These are phyloP conservation scores for Lypha dubia DNA, from an alignment of 2,888 invertebrate species.

Conservation along the genomic window DNA sequence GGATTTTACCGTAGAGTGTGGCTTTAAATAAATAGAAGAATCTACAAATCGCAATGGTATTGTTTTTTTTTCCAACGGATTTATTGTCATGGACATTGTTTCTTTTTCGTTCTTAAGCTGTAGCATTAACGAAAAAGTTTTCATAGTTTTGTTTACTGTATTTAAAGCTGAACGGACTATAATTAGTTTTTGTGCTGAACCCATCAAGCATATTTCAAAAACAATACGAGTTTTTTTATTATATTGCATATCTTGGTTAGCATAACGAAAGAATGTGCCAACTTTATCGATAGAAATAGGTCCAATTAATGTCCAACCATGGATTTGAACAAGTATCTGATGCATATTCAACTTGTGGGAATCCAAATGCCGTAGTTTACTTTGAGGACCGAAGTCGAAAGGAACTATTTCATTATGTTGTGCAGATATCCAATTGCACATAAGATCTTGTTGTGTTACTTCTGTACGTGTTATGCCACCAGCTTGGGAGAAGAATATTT, in stretches of 20 bases:
- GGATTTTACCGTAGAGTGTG: slow-evolving; percentile 82
- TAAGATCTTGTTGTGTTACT: slow-evolving; percentile 77
- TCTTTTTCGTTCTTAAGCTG: slow-evolving; percentile 83
- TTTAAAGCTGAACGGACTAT: slow-evolving; percentile 95
- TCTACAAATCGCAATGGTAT: slow-evolving; percentile 91
- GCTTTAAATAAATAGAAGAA: slow-evolving; percentile 90
- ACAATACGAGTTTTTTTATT: slow-evolving; percentile 90
- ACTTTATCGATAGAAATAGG: slow-evolving; percentile 98
- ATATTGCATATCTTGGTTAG: slow-evolving; percentile 80
- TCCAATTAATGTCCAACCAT: slow-evolving; percentile 93
- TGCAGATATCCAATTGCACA: slow-evolving; percentile 88
- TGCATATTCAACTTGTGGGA: slow-evolving; percentile 91
- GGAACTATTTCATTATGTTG: slow-evolving; percentile 90
- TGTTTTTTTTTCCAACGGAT: slow-evolving; percentile 86
- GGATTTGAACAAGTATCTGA: slow-evolving; percentile 94
- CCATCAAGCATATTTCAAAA: slow-evolving; percentile 95
- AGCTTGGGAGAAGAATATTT: slow-evolving; percentile 90
- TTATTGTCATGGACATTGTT: slow-evolving; percentile 53
- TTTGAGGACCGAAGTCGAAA: slow-evolving; percentile 92
- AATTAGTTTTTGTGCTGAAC: slow-evolving; percentile 94
- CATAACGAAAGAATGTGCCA: slow-evolving; percentile 94
- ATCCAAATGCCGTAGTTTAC: slow-evolving; percentile 88
- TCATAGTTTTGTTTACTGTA: slow-evolving; percentile 90
- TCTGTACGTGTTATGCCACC: slow-evolving; percentile 84
- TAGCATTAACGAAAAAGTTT: slow-evolving; percentile 89